Evolutionary conservation across 2,113 vertebrate genomes (phyloP), one percentile per base, ranked within the genome.

Genomic region (Carassius carassius): DNA sequence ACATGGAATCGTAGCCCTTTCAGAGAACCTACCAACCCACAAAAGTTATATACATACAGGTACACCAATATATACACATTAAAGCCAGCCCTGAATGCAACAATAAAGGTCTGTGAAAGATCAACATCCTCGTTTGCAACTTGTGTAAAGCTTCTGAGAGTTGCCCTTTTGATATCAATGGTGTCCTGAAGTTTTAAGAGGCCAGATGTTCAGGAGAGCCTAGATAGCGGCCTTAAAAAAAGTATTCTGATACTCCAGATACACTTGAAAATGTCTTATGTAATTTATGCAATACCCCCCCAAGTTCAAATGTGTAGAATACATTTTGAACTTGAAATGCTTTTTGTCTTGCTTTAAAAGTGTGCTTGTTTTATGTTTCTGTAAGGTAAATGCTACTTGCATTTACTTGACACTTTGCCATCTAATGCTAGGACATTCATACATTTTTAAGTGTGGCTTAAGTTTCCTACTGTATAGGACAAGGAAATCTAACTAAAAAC

Each of bases 61-160:
- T 75, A 85, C 83, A 86, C 82, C 85, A 89, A 81, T 91, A 92
- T 91, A 89, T 89, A 91, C 89, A 90, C 58, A 89, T 80, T 83
- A 77, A 74, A 89, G 80, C 84, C 87, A 89, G 58, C 89, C 54
- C 85, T 88, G 85, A 86, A 89, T 87, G 87, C 84, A 82, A 84
- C 86, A 63, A 87, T n/a, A 76, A n/a, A 65, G 65, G 16, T 17
- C 51, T 58, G 78, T 47, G 70, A 82, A 78, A 69, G 8, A 56
- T 25, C 19, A 16, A 60, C 12, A 29, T 2, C 51, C 21, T 25
- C 58, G 25, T 63, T 54, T 85, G 70, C 54, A 76, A 8, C 60
- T 84, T 44, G 47, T 49, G 47, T 49, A 49, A 49, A 49, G 3
- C 11, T 49, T 49, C 47, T 49, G 47, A 49, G 12, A 49, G 47